A percentile compares a stretch with the other conserved stretches of the same genome.
Conservation (phyloP, 2,113 vertebrate genomes). For the Cinclus mexicanus region DNA sequence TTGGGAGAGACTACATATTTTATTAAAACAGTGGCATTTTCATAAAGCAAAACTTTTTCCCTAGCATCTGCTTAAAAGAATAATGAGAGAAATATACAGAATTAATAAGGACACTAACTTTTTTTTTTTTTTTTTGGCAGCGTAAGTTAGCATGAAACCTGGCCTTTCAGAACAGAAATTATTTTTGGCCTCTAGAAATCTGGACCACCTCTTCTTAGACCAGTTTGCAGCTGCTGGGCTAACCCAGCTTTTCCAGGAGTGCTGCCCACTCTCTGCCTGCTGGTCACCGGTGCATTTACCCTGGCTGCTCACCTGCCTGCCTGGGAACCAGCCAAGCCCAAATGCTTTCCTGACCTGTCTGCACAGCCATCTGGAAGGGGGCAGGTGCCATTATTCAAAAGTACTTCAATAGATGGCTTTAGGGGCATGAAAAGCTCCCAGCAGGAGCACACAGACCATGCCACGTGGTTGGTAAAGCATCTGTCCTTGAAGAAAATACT, state of each 20-base stretch:
- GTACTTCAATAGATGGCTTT: neutral
- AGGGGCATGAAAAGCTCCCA: neutral
- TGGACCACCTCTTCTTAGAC: neutral
- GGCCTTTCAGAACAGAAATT: neutral
- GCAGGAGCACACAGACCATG: neutral
- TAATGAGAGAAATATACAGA: neutral
- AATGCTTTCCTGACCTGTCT: neutral
- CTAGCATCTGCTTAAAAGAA: neutral
- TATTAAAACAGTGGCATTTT: neutral
- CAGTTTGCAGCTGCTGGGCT: neutral
- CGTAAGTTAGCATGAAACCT: neutral
- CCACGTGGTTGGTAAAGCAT: neutral
- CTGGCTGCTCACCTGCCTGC: neutral
- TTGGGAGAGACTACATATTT: neutral
- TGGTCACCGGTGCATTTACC: neutral
- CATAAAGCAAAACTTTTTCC: neutral
- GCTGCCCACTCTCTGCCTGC: neutral
- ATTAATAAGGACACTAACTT: neutral
- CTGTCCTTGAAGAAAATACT: conserved; percentile 9
- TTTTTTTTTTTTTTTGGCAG: neutral
- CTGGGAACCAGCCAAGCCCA: neutral
- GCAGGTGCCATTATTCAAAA: neutral
- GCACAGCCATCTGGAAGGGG: conserved; percentile 17
- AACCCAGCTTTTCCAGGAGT: neutral
- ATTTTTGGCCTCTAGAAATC: neutral